These are phyloP conservation scores for Camponotus floridanus DNA, from an alignment of 1,140 invertebrate species.

Conservation along the genomic window DNA sequence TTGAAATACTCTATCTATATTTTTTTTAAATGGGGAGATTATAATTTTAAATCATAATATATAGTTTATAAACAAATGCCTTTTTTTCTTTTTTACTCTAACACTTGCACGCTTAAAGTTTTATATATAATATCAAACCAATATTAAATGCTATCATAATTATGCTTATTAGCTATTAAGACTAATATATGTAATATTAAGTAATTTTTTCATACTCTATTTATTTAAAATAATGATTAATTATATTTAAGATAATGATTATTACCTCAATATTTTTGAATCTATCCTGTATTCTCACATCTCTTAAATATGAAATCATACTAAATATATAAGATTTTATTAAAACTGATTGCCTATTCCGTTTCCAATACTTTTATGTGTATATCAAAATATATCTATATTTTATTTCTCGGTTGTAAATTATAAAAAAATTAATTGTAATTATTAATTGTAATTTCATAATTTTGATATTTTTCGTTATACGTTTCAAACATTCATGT, in stretches of 20 bases:
- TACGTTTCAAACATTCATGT: not conserved
- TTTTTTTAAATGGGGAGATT: not conserved
- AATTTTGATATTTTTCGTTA: not conserved
- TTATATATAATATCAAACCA: slow-evolving; percentile 17
- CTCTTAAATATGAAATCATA: not conserved
- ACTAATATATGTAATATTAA: slow-evolving; percentile 36
- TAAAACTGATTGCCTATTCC: not conserved
- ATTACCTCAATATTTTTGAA: slow-evolving; percentile 5
- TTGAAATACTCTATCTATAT: not conserved
- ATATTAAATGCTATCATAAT: slow-evolving; percentile 42
- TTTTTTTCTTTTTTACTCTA: not conserved
- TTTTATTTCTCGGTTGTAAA: not conserved
- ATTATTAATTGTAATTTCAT: too few relatives aligned
- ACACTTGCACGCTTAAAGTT: slow-evolving; percentile 13
- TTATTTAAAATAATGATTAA: slow-evolving; percentile 32
- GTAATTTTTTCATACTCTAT: slow-evolving; percentile 23
- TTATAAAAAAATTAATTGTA: not conserved
- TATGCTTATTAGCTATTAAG: slow-evolving; percentile 47
- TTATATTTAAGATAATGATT: slow-evolving; percentile 15
- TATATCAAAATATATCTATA: not conserved
- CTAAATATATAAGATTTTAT: not conserved
- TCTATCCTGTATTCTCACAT: not conserved
- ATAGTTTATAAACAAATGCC: not conserved
- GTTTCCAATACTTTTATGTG: not conserved
- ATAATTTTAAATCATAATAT: slow-evolving; percentile 20